Conservation (phyloP, 2,888 invertebrate genomes). For the Tillus elongatus region DNA sequence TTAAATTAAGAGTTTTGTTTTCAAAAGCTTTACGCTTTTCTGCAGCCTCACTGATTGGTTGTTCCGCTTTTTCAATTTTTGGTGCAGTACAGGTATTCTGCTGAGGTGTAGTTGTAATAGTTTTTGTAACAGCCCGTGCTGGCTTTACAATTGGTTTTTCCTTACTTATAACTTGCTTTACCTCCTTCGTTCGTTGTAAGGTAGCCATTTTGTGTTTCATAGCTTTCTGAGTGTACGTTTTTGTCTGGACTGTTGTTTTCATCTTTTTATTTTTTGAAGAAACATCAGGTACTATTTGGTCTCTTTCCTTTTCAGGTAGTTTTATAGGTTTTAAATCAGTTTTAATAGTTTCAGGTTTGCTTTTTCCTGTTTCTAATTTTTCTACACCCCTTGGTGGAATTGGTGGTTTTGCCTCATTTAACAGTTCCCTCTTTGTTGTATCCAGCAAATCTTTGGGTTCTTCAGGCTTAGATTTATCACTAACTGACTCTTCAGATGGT, state of each 20-base stretch:
- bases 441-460: conserved; percentile 38
- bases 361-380: conserved; percentile 13
- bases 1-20: conserved; percentile 7
- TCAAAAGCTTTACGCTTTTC: neutral
- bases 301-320: conserved; percentile 34
- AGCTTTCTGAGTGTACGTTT: conserved; percentile 13
- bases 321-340: conserved; percentile 16
- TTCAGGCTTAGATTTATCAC: conserved; percentile 14
- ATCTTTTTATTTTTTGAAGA: conserved; percentile 27
- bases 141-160: conserved; percentile 16
- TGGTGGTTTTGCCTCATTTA: conserved; percentile 32
- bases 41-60: neutral
- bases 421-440: conserved; percentile 42
- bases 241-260: conserved; percentile 24
- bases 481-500: conserved; percentile 23
- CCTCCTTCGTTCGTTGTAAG: conserved; percentile 15
- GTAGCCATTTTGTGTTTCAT: conserved; percentile 13
- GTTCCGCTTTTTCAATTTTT: conserved; percentile 11
- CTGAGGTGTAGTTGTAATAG: conserved; percentile 14
- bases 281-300: conserved; percentile 42
- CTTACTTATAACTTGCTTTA: conserved; percentile 20
- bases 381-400: conserved; percentile 7
- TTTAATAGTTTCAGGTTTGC: conserved; percentile 9
- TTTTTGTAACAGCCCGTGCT: conserved; percentile 19
- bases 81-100: conserved; percentile 12